Evolutionary conservation across 2,797 vertebrate species (phyloP).

Genomic region (Gymnothorax reevesii): DNA sequence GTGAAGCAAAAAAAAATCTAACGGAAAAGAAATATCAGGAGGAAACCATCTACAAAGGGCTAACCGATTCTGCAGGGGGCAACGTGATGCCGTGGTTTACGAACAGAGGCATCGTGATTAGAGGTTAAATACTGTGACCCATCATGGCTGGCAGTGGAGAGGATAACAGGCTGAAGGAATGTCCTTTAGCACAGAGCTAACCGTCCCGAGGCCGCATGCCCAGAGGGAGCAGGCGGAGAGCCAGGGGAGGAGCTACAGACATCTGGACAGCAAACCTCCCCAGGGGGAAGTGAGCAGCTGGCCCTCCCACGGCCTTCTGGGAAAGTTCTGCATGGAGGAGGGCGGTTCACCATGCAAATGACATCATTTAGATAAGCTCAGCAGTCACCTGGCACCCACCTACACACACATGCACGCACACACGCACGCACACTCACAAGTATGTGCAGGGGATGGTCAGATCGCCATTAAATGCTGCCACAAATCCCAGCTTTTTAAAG

Average conservation of each 20-base stretch:
- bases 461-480: too few relatives aligned
- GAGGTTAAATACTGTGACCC: background rate
- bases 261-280: background rate
- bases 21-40: too few relatives aligned
- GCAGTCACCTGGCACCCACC: background rate
- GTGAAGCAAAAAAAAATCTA: too few relatives aligned
- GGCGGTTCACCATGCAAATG: background rate
- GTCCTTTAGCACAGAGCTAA: background rate
- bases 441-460: too few relatives aligned
- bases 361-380: background rate
- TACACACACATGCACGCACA: background rate
- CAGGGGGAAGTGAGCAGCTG: background rate
- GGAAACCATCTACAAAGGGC: too few relatives aligned
- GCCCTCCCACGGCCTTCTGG: conserved; percentile 7
- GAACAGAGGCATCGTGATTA: background rate
- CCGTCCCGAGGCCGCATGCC: background rate
- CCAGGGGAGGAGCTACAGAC: background rate
- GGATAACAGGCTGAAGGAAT: background rate
- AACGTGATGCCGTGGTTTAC: background rate
- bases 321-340: background rate
- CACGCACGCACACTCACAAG: background rate
- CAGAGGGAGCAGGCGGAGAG: background rate
- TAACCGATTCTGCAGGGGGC: too few relatives aligned
- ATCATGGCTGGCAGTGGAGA: background rate
- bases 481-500: too few relatives aligned